Evolutionary conservation across 2,797 vertebrate genomes (phyloP).

Genomic region (Telmatherina bonti): DNA sequence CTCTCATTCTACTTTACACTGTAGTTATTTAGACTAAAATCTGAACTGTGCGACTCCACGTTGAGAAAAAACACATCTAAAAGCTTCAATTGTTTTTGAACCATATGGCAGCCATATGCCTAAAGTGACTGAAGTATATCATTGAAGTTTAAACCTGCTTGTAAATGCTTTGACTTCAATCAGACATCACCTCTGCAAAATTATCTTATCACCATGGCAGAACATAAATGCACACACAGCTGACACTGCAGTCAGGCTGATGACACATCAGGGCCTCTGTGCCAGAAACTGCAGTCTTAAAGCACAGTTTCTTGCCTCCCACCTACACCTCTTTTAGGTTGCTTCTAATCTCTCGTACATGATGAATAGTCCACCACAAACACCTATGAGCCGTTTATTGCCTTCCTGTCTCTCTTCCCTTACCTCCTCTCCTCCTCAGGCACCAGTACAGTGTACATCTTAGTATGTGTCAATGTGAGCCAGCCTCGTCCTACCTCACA

Average conservation of each 20-base stretch:
- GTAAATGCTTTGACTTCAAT: constrained; percentile 8
- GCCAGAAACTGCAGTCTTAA: constrained; percentile 35
- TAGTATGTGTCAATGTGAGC: constrained; percentile 22
- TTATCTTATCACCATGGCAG: constrained; percentile 19
- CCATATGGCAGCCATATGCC: background rate
- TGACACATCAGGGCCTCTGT: constrained; percentile 46
- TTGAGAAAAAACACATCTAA: background rate
- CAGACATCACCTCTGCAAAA: background rate
- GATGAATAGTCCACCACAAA: constrained; percentile 39
- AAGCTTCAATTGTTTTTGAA: constrained; percentile 8
- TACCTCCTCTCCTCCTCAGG: constrained; percentile 30
- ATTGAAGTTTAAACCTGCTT: background rate
- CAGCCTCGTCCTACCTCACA: constrained; percentile 85
- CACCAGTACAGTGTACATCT: constrained; percentile 17
- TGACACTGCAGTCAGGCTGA: constrained; percentile 35
- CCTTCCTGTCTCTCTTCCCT: constrained; percentile 20
- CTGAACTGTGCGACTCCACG: background rate
- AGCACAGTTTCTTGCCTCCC: constrained; percentile 24
- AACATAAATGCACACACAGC: constrained; percentile 21
- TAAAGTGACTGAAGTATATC: background rate
- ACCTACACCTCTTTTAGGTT: constrained; percentile 23
- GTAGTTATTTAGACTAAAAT: background rate
- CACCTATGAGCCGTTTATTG: constrained; percentile 22
- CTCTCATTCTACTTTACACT: background rate
- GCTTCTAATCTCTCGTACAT: constrained; percentile 38